Base-by-base conservation (phyloP, 2,888 invertebrate species). In the Agrochola lota region DNA sequence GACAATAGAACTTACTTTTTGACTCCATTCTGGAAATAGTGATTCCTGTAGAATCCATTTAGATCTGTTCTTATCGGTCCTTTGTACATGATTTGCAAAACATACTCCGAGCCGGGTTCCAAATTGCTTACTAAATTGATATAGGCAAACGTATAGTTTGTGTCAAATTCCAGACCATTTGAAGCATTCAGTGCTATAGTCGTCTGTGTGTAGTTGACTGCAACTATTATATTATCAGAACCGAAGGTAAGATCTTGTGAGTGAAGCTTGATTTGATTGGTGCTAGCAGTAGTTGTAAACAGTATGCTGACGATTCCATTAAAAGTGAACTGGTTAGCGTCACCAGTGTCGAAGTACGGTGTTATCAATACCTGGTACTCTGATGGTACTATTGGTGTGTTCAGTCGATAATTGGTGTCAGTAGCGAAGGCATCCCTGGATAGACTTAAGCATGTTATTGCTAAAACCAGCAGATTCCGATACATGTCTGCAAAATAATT, bases 21-120 rank as follows among this genome's bases (percentile, higher is more conserved):
- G 60, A 95, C 92, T 2, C 95, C 95, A 49, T 94, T 91, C 69
- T 97, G 94, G 8, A 93, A 88, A 87, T 98, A 98, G 62, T 96
- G 97, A 87, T 97, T 97, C 75, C 97, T 97, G 88, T 97, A 98
- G 87, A 98, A 97, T 72, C 98, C 98, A 75, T 92, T 95, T 83
- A 97, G 93, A 80, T 97, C 97, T 1, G 95, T 92, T 86, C 97
- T 97, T 52, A 98, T 96, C 0, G 94, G 92, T 4, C 97, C 98
- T 0, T 86, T 93, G 85, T 97, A 98, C 0, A 89, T 84, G 83
- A 98, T 97, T 30, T 90, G 92, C 66, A 98, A 89, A 1, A 87
- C 90, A 86, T 98, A 97, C 9, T 91, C 90, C 6, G 90, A 87
- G 2, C 94, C 95, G 1, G 88, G 88, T 69, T 90, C 81, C 23